phyloP scores from a whole-genome alignment of 1,140 invertebrate species.

The Trichoplusia ni region DNA sequence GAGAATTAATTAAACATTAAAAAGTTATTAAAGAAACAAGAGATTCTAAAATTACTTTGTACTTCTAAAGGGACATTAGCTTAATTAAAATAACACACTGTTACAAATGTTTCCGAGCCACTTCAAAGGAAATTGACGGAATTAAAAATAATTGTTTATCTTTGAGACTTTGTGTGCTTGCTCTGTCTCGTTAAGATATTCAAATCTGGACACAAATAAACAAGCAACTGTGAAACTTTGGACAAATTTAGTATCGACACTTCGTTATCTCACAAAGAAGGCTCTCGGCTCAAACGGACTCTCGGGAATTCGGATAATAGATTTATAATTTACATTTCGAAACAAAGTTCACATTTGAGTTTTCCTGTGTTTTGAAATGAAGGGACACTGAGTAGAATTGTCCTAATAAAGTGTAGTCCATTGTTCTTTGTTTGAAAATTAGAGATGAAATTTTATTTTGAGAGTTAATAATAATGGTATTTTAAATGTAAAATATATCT shows the following conservation, averaged over 20 bases:
- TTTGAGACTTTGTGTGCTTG: conserved; percentile 2
- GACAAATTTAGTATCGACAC: conserved; percentile 26
- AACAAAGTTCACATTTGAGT: conserved; percentile 23
- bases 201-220: conserved; percentile 23
- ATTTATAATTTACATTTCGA: conserved; percentile 29
- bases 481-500: too few relatives aligned
- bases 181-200: conserved; percentile 30
- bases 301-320: conserved; percentile 25
- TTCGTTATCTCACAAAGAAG: conserved; percentile 25
- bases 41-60: not conserved
- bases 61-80: not conserved
- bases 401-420: too few relatives aligned
- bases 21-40: not conserved
- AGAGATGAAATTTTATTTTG: not conserved
- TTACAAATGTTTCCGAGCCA: not conserved
- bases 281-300: conserved; percentile 26
- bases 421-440: too few relatives aligned
- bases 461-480: too few relatives aligned
- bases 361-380: conserved; percentile 19
- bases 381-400: conserved; percentile 9
- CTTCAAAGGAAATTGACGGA: conserved; percentile 11
- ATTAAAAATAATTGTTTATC: conserved; percentile 29
- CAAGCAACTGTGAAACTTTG: conserved; percentile 7
- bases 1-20: too few relatives aligned
- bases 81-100: conserved; percentile 22